phyloP scores from a whole-genome alignment of 2,888 invertebrate genomes.

The Acleris emargana region DNA sequence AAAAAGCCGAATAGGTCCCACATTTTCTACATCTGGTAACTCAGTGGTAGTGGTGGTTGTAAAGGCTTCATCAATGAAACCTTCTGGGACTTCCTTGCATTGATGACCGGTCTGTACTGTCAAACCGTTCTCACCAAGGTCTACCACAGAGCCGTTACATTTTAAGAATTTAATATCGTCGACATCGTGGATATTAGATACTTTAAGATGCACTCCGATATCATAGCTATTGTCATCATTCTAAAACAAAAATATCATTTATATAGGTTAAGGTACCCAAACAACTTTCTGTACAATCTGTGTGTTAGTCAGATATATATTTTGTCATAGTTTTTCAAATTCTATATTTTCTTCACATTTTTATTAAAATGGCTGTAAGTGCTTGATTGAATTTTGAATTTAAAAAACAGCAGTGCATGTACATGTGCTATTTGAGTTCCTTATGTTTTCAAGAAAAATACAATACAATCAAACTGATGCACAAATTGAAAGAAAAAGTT shows the following conservation, averaged over 20 bases:
- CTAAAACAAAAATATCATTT: constrained; percentile 48
- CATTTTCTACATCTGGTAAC: constrained; percentile 34
- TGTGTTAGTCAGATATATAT: too few species aligned
- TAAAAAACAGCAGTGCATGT: too few species aligned
- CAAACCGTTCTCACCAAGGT: constrained; percentile 49
- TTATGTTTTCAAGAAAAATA: too few species aligned
- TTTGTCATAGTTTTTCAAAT: too few species aligned
- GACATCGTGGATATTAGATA: constrained; percentile 50
- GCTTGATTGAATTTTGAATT: too few species aligned
- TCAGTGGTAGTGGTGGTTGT: constrained; percentile 40
- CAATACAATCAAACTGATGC: too few species aligned
- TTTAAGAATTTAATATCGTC: constrained; percentile 53
- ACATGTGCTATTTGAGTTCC: too few species aligned
- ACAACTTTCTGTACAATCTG: too few species aligned
- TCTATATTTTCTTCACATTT: too few species aligned
- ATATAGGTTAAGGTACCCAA: too few species aligned
- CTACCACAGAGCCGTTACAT: constrained; percentile 61
- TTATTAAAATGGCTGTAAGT: too few species aligned
- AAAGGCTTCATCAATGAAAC: constrained; percentile 36
- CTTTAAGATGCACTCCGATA: constrained; percentile 61
- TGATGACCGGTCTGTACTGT: constrained; percentile 51
- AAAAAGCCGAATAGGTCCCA: constrained; percentile 59
- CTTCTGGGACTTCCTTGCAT: constrained; percentile 50
- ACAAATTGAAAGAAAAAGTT: too few species aligned
- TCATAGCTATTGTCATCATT: constrained; percentile 51